Conservation (phyloP, 2,888 invertebrate genomes). For the Scaptomyza flava region DNA sequence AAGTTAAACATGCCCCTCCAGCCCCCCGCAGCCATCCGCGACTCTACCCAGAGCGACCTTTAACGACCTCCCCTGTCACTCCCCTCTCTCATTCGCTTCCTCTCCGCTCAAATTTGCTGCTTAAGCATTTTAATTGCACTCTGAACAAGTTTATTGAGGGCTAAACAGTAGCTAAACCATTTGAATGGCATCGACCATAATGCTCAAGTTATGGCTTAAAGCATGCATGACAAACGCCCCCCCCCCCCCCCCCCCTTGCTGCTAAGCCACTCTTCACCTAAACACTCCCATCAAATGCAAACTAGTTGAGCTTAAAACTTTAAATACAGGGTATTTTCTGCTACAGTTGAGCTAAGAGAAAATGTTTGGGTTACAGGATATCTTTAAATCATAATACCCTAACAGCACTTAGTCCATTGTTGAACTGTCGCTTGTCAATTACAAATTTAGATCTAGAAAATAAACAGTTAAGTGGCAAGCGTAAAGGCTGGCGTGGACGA, state of each 20-base stretch:
- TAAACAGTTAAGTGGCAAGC: neutral
- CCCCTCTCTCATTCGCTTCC: no score
- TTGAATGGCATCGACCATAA: conserved; percentile 28
- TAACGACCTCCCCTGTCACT: conserved; percentile 16
- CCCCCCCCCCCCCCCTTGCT: no score
- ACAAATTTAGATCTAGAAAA: neutral
- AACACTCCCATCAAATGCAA: neutral
- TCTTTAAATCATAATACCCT: neutral
- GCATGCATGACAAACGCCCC: conserved; percentile 34
- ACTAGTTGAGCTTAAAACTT: neutral
- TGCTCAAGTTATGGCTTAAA: conserved; percentile 16
- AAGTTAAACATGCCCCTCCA: conserved; percentile 21
- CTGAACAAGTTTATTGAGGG: conserved; percentile 52
- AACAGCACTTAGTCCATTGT: neutral
- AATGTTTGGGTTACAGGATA: neutral
- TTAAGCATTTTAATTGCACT: conserved; percentile 39
- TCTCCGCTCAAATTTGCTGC: neutral
- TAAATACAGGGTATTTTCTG: no score
- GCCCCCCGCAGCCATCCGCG: no score
- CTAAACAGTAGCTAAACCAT: conserved; percentile 47
- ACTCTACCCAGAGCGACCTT: conserved; percentile 36
- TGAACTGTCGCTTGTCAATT: conserved; percentile 19
- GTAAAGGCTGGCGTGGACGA: neutral
- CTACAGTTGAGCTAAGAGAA: no score
- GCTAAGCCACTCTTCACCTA: no score